These are phyloP conservation scores for Alces alces DNA, from an alignment of 2,113 vertebrate genomes.

Conservation along the genomic window DNA sequence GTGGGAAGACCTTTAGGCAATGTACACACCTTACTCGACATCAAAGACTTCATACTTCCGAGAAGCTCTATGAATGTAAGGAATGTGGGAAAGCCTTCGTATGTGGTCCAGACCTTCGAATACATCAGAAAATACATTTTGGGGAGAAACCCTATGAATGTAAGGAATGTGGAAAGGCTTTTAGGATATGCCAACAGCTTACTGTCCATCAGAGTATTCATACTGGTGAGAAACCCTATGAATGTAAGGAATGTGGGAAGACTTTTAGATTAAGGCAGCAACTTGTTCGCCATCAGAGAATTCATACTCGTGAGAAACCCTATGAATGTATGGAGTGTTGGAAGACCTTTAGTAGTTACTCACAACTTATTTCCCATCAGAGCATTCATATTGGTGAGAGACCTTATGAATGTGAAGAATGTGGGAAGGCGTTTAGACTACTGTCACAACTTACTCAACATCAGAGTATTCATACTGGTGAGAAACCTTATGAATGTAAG, in stretches of 20 bases:
- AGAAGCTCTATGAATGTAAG: conserved; percentile 70
- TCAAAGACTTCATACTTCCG: conserved; percentile 72
- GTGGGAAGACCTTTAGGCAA: conserved; percentile 72
- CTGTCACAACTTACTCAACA: conserved; percentile 73
- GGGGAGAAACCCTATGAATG: conserved; percentile 72
- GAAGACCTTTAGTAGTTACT: conserved; percentile 72
- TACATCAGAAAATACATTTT: conserved; percentile 72
- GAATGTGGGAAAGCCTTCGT: conserved; percentile 73
- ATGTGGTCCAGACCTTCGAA: conserved; percentile 60
- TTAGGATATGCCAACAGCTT: conserved; percentile 68
- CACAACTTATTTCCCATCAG: conserved; percentile 72
- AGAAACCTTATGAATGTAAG: conserved; percentile 68
- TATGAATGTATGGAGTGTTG: conserved; percentile 67
- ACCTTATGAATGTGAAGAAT: conserved; percentile 74
- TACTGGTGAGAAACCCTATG: conserved; percentile 75
- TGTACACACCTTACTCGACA: conserved; percentile 72
- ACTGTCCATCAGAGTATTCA: conserved; percentile 76
- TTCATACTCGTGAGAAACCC: conserved; percentile 65
- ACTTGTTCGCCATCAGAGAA: conserved; percentile 66
- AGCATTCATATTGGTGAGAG: conserved; percentile 74
- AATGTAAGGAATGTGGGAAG: conserved; percentile 69
- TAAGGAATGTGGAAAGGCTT: conserved; percentile 72
- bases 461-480: conserved; percentile 68
- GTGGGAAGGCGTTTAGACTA: conserved; percentile 71
- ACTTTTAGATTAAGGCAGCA: conserved; percentile 67